Percentiles rank a stretch among this genome's conserved stretches.
phyloP scores from a whole-genome alignment of 2,797 vertebrate genomes.

The Gambelia wislizenii region DNA sequence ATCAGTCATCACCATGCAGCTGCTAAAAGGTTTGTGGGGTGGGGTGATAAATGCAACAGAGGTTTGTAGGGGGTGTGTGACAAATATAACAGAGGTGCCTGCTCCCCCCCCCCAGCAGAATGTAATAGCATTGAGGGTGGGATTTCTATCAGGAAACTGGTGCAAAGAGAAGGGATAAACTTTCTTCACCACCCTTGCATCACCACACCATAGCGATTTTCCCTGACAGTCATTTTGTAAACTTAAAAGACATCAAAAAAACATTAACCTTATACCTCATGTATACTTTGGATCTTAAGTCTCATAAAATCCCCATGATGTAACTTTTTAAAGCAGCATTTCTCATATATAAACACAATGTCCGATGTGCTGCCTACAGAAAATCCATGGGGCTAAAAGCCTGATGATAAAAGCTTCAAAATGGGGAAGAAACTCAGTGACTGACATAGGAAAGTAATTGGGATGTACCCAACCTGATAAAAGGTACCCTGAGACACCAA shows the following conservation, averaged over 20 bases:
- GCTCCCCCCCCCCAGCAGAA: not conserved
- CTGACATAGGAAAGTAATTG: not conserved
- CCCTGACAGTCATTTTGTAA: not conserved
- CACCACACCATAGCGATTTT: not conserved
- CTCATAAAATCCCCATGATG: not conserved
- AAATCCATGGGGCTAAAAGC: not conserved
- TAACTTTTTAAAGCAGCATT: not conserved
- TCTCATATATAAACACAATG: not conserved
- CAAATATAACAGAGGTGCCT: not conserved
- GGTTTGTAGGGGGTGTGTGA: not conserved
- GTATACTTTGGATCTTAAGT: not conserved
- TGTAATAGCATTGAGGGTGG: not conserved
- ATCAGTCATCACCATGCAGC: not conserved
- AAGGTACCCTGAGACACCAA: too few species aligned
- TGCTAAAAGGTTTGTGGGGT: not conserved
- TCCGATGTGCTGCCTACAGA: not conserved
- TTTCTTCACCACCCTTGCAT: not conserved
- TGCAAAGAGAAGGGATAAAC: not conserved
- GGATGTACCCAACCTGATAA: too few species aligned
- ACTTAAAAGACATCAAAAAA: not conserved
- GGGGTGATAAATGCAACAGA: not conserved
- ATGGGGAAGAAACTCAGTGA: not conserved
- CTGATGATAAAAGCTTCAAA: not conserved
- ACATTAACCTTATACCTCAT: not conserved
- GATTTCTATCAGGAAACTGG: not conserved